phyloP scores from a whole-genome alignment of 2,888 invertebrate genomes.

The Zygothrica quintamaculata region DNA sequence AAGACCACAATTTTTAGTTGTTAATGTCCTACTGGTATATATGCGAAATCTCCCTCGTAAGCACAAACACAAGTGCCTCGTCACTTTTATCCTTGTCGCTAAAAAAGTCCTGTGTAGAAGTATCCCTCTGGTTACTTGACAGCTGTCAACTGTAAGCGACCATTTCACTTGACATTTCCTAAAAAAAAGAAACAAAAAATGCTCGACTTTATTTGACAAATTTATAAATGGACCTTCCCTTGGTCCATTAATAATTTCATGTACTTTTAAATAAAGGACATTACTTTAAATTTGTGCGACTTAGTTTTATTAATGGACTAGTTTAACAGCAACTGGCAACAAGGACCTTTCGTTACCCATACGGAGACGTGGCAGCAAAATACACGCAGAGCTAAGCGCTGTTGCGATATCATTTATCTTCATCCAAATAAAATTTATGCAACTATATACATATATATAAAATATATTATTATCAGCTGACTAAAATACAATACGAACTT shows the following conservation, averaged over 20 bases:
- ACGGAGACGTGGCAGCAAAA: not conserved
- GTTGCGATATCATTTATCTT: no score
- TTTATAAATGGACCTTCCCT: conserved; percentile 15
- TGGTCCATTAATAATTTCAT: conserved; percentile 32
- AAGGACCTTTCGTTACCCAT: not conserved
- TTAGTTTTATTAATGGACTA: conserved; percentile 2
- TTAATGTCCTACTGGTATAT: not conserved
- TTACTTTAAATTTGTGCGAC: conserved; percentile 14
- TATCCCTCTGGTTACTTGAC: conserved; percentile 45
- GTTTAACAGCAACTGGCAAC: not conserved
- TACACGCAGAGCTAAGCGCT: no score
- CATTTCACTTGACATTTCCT: conserved; percentile 24
- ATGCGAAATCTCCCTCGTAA: conserved; percentile 27
- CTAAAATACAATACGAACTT: no score
- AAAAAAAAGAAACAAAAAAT: no score
- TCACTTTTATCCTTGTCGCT: conserved; percentile 21
- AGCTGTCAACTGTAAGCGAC: conserved; percentile 54
- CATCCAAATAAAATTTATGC: no score
- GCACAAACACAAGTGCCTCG: conserved; percentile 9
- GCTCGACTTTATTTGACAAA: conserved; percentile 34
- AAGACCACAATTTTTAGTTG: no score
- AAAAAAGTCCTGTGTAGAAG: conserved; percentile 25
- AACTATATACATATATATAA: no score
- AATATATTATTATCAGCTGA: no score
- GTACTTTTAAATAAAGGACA: conserved; percentile 57